phyloP scores from a whole-genome alignment of 2,888 invertebrate genomes.

The Pristionchus maxplancki region DNA sequence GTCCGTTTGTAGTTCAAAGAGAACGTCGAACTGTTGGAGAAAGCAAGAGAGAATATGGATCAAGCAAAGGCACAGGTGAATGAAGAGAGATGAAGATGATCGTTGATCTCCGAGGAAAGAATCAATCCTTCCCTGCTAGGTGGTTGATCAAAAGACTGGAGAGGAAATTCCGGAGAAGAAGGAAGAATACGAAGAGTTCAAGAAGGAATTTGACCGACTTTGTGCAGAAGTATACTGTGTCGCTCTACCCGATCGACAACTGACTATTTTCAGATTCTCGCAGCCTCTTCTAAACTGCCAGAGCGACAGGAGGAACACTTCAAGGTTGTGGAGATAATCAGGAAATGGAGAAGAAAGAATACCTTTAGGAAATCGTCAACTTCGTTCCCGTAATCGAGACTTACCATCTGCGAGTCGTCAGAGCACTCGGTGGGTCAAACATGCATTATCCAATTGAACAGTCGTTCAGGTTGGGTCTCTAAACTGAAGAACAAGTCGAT shows the following conservation, averaged over 20 bases:
- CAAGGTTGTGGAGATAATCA: not conserved
- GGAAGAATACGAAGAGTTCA: not conserved
- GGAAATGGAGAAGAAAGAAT: too few species aligned
- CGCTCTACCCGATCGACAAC: not conserved
- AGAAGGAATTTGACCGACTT: conserved; percentile 8
- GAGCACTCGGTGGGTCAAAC: conserved; percentile 27
- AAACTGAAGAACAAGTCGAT: conserved; percentile 34
- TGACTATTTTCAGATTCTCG: not conserved
- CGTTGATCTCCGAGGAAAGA: not conserved
- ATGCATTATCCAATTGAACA: too few species aligned
- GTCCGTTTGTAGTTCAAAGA: not conserved
- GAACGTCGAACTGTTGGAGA: not conserved
- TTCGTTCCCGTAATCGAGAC: conserved; percentile 38
- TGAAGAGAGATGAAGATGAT: not conserved
- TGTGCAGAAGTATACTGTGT: not conserved
- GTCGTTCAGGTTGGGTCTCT: conserved; percentile 18
- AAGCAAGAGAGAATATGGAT: not conserved
- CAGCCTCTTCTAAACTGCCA: not conserved
- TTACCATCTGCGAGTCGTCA: not conserved
- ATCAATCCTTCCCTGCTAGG: not conserved
- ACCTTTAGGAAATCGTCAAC: conserved; percentile 10
- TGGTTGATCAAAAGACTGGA: conserved; percentile 6
- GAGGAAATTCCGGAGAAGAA: conserved; percentile 35
- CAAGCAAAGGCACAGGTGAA: conserved; percentile 11
- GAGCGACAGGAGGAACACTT: conserved; percentile 36